Evolutionary conservation across 2,113 vertebrate species (phyloP).

Genomic region (Varanus salvator): DNA sequence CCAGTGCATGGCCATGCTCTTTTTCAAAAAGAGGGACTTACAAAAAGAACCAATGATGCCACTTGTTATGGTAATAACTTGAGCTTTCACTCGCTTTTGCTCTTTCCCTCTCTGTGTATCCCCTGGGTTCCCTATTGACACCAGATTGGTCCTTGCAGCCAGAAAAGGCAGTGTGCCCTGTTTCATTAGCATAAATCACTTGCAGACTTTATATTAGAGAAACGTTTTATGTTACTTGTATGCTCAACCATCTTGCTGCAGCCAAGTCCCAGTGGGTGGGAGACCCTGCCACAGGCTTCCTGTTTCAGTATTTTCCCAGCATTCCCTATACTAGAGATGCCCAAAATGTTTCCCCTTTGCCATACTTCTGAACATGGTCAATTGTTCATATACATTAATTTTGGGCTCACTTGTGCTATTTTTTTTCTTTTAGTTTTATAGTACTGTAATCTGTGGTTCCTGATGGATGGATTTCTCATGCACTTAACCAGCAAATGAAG

Average conservation of each 20-base stretch:
- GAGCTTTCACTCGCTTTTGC: no score
- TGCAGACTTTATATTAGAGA: no score
- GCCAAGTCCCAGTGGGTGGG: not conserved
- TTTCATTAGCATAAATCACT: no score
- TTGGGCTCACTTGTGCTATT: not conserved
- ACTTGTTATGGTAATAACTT: not conserved
- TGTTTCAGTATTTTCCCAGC: no score
- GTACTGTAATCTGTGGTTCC: not conserved
- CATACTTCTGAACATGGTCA: not conserved
- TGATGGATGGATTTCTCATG: not conserved
- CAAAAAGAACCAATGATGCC: not conserved
- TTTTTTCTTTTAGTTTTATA: not conserved
- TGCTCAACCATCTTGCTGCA: no score
- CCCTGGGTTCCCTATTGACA: no score
- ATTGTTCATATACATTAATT: not conserved
- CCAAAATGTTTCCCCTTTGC: not conserved
- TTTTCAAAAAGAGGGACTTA: not conserved
- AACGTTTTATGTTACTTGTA: no score
- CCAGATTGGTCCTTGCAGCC: no score
- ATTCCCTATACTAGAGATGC: not conserved
- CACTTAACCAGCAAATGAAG: not conserved
- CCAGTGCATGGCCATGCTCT: not conserved
- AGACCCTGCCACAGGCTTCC: not conserved
- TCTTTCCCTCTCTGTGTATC: no score
- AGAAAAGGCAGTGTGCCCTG: no score